Percentiles rank a stretch among this genome's conserved stretches.
phyloP scores from a whole-genome alignment of 2,888 invertebrate species.

The Neoascia interrupta region DNA sequence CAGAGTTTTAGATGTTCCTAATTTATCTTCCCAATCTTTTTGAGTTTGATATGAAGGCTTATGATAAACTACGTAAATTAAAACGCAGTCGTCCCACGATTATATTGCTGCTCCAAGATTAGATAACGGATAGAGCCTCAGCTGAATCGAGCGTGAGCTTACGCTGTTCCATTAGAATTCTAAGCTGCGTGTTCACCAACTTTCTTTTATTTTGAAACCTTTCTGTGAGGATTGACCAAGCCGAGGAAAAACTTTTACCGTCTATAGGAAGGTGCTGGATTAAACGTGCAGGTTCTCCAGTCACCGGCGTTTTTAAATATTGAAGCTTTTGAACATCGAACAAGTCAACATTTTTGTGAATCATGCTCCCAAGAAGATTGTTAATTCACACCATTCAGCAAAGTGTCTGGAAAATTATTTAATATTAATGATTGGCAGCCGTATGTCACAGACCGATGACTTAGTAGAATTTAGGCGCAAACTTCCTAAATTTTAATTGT shows the following conservation, averaged over 20 bases:
- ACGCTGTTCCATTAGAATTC: slow-evolving; percentile 9
- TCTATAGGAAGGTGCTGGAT: slow-evolving; percentile 22
- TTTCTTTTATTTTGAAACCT: slow-evolving; percentile 33
- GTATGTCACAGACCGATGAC: slow-evolving; percentile 1
- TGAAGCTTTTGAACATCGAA: slow-evolving; percentile 7
- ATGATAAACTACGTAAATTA: slow-evolving; percentile 3
- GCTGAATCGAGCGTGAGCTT: slow-evolving; percentile 7
- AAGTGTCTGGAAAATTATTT: slow-evolving; percentile 4
- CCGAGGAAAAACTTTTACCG: slow-evolving; percentile 7
- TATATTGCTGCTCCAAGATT: slow-evolving; percentile 1
- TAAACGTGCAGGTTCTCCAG: slow-evolving; percentile 4
- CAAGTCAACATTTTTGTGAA: slow-evolving; percentile 7
- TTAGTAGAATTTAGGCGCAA: not conserved
- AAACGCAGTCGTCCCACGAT: slow-evolving; percentile 21
- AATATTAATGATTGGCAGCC: slow-evolving; percentile 1
- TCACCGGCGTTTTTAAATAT: not conserved
- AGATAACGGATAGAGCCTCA: not conserved
- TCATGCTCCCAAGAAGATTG: not conserved
- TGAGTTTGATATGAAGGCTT: not conserved
- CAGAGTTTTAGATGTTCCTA: slow-evolving; percentile 19
- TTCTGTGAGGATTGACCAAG: slow-evolving; percentile 9
- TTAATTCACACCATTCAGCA: slow-evolving; percentile 5
- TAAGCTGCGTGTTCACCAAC: slow-evolving; percentile 23
- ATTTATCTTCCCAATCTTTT: slow-evolving; percentile 2
- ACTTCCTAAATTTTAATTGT: not conserved